Evolutionary conservation across 2,888 invertebrate species (phyloP).

Genomic region (Nephrotoma flavescens): DNA sequence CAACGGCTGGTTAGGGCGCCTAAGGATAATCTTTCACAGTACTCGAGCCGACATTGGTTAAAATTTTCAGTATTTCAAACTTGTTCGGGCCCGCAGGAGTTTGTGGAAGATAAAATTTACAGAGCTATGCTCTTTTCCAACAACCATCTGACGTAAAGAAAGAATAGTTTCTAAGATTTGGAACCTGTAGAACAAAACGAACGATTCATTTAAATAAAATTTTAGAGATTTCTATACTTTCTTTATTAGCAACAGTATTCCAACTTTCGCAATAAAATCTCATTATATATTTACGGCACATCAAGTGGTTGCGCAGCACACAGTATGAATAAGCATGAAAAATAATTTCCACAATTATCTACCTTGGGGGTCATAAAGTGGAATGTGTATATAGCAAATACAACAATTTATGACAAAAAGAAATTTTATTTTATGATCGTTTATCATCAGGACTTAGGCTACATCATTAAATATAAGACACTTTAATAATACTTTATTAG

Average conservation of each 20-base stretch:
- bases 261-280: neutral
- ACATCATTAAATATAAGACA: neutral
- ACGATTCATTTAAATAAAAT: neutral
- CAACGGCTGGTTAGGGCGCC: too few relatives aligned
- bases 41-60: too few relatives aligned
- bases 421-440: neutral
- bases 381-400: neutral
- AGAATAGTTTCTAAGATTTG: too few relatives aligned
- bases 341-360: neutral
- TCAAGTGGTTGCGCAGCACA: neutral
- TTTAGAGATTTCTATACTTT: neutral
- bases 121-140: too few relatives aligned
- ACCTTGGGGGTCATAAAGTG: neutral
- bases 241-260: too few relatives aligned
- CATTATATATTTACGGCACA: neutral
- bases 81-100: too few relatives aligned
- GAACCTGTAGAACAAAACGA: too few relatives aligned
- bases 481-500: neutral
- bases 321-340: neutral
- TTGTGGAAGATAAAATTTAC: too few relatives aligned
- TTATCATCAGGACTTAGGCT: neutral
- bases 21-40: too few relatives aligned
- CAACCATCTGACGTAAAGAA: too few relatives aligned
- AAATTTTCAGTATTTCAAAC: too few relatives aligned
- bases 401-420: neutral